Conservation (phyloP, 2,113 vertebrate genomes). For the Sitta europaea region DNA sequence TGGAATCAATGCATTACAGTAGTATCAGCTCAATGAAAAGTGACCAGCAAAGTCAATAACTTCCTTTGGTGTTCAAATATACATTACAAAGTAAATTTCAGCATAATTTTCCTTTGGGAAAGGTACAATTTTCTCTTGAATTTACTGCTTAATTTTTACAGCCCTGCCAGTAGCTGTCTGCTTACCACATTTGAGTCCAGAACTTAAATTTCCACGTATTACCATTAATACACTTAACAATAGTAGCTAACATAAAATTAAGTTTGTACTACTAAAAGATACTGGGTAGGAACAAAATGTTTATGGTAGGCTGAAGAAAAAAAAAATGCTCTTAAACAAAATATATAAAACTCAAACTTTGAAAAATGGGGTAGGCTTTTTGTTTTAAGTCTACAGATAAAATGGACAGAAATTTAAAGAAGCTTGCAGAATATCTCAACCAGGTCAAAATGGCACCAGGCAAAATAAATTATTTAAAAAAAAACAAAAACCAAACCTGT, state of each 20-base stretch:
- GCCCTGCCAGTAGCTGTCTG: background rate
- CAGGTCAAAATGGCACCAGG: background rate
- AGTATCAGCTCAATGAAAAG: background rate
- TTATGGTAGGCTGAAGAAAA: background rate
- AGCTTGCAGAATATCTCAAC: background rate
- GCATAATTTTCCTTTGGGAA: background rate
- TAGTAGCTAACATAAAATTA: background rate
- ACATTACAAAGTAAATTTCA: background rate
- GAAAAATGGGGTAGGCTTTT: background rate
- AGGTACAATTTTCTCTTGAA: background rate
- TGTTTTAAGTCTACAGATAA: background rate
- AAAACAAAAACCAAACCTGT: rapidly evolving
- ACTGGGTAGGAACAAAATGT: background rate
- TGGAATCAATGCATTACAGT: background rate
- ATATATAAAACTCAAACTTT: background rate
- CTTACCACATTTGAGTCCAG: background rate
- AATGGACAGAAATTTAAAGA: background rate
- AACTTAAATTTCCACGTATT: background rate
- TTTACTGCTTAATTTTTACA: background rate
- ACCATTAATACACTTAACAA: background rate
- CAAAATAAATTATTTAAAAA: too few relatives aligned
- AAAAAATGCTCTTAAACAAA: background rate
- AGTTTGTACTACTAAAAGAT: background rate
- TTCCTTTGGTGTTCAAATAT: background rate
- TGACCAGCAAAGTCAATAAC: background rate